These are phyloP conservation scores for Gallinago jamesoni DNA, from an alignment of 2,113 vertebrate species.

Conservation along the genomic window DNA sequence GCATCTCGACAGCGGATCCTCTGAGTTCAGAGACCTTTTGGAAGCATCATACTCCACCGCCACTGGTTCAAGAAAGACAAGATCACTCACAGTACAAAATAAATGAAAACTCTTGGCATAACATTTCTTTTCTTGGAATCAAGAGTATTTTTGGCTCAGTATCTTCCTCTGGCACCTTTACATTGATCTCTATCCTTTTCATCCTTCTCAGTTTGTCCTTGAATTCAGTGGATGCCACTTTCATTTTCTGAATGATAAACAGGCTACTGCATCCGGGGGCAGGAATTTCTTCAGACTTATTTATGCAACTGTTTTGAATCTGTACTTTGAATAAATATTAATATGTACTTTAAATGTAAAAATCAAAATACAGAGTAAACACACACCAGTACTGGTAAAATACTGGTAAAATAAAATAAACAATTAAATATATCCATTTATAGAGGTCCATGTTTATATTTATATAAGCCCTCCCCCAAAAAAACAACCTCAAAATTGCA, in stretches of 20 bases:
- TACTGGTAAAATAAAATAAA: background rate
- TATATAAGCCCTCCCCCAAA: background rate
- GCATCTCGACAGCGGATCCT: background rate
- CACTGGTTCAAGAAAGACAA: background rate
- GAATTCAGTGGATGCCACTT: constrained; percentile 15
- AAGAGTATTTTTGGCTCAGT: background rate
- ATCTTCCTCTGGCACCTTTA: constrained; percentile 36
- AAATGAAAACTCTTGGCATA: background rate
- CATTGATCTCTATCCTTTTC: constrained; percentile 42
- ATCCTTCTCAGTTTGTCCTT: constrained; percentile 24
- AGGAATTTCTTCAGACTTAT: background rate
- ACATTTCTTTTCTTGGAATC: background rate
- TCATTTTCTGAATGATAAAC: constrained; percentile 15
- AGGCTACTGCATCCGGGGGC: constrained; percentile 5
- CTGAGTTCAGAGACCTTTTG: background rate
- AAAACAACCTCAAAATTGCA: background rate
- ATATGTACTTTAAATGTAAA: background rate
- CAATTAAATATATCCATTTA: background rate
- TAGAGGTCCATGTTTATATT: background rate
- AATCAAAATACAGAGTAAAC: background rate
- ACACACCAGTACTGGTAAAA: no score
- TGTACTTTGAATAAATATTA: background rate
- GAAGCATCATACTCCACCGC: background rate
- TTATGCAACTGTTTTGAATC: background rate
- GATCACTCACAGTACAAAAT: background rate